Conservation (phyloP, 2,113 vertebrate species). For the Aegithalos caudatus region DNA sequence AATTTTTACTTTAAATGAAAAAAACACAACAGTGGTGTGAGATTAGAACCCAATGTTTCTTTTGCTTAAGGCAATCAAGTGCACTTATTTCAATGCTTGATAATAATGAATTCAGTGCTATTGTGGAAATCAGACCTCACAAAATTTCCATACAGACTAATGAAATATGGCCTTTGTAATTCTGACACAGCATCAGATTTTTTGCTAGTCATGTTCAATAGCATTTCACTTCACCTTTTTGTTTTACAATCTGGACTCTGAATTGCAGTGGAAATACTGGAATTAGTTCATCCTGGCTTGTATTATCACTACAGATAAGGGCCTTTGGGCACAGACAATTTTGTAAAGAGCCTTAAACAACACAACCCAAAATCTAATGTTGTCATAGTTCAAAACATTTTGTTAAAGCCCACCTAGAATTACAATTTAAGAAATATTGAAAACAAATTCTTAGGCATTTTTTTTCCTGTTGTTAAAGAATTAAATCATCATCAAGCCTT, state of each 20-base stretch:
- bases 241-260: neutral
- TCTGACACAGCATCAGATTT: neutral
- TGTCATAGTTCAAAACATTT: neutral
- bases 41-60: constrained; percentile 44
- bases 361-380: neutral
- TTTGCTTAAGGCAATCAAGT: constrained; percentile 65
- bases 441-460: neutral
- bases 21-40: neutral
- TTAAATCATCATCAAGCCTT: neutral
- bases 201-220: neutral
- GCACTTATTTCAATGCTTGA: constrained; percentile 25
- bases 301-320: neutral
- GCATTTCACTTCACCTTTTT: neutral
- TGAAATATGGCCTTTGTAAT: neutral
- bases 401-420: neutral
- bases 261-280: neutral
- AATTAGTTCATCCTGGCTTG: neutral
- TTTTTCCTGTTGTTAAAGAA: neutral
- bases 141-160: neutral
- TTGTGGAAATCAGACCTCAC: neutral
- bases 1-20: neutral
- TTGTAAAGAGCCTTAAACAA: neutral
- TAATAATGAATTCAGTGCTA: neutral
- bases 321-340: neutral
- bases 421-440: neutral